Evolutionary conservation across 2,888 invertebrate genomes (phyloP).

Genomic region (Adineta ricciae): DNA sequence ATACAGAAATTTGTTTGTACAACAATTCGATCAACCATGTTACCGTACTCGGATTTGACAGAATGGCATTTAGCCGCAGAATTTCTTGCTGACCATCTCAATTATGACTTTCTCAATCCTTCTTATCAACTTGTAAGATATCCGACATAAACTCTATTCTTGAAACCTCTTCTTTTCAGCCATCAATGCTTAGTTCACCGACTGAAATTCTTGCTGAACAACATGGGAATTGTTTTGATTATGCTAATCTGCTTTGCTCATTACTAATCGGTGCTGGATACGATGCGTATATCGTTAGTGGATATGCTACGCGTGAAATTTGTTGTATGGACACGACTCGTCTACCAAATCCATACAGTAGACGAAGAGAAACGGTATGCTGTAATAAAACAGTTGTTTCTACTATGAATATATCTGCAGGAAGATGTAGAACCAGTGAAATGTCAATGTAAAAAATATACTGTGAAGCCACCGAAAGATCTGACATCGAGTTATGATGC

Average conservation of each 20-base stretch:
- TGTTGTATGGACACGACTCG: slow-evolving; percentile 53
- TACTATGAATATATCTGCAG: slow-evolving; percentile 41
- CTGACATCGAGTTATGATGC: slow-evolving; percentile 46
- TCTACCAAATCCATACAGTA: slow-evolving; percentile 47
- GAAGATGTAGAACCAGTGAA: slow-evolving; percentile 53
- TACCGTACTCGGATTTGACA: slow-evolving; percentile 62
- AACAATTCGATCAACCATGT: slow-evolving; percentile 66
- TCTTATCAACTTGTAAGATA: slow-evolving; percentile 46
- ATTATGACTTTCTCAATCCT: slow-evolving; percentile 61
- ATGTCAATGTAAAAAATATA: slow-evolving; percentile 46
- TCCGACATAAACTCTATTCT: neutral
- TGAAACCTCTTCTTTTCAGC: slow-evolving; percentile 35
- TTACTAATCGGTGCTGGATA: slow-evolving; percentile 71
- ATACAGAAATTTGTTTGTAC: slow-evolving; percentile 76
- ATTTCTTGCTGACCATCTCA: slow-evolving; percentile 68
- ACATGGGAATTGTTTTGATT: slow-evolving; percentile 71
- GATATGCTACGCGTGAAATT: slow-evolving; percentile 67
- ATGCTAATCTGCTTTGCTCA: slow-evolving; percentile 69
- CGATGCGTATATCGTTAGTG: slow-evolving; percentile 76
- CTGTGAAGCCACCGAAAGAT: slow-evolving; percentile 48
- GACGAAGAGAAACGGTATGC: slow-evolving; percentile 44
- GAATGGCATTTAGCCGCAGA: slow-evolving; percentile 64
- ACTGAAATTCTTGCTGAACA: slow-evolving; percentile 63
- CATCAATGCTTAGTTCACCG: slow-evolving; percentile 57
- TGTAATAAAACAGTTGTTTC: no score